Base-by-base conservation (phyloP, 2,113 vertebrate species). In the Mobula birostris region DNA sequence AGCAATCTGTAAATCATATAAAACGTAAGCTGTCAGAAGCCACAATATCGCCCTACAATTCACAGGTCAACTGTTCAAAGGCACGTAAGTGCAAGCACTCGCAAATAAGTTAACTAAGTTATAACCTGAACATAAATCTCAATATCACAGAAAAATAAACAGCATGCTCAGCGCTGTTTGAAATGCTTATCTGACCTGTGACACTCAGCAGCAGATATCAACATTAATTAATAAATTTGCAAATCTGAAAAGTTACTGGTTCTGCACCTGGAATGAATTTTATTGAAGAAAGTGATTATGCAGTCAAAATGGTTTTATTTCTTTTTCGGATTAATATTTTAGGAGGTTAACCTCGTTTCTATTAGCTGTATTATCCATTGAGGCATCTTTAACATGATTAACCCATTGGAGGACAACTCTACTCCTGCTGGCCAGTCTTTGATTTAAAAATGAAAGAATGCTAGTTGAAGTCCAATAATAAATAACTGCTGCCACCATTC, bases 1-100 rank as follows among this genome's bases (percentile, higher is more conserved):
- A 72, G 88, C 98, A 98, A 79, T 48, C 98, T 98, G 95, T 15
- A 70, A 94, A 95, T 90, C 29, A 94, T 70, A 56, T 87, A 11
- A 58, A 0, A 88, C 12, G 8, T 1, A 93, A 48, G 15, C 29
- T 68, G 8, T 32, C 68, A 72, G 70, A 74, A 93, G 7, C 27
- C 5, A 29, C 32, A 56, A 27, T 74, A 56, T 48, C 40, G 68
- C 9, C 0, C 15, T 74, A 36, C 68, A 5, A 56, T 76, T 74
- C 17, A 29, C 24, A 74, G 0, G 5, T 32, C 2, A 90, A n/a
- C 12, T 32, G 24, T 7, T 68, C 7, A 85, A 2, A 0, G 24
- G 27, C 48, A 48, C 3, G 48, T 48, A 58, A 61, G 58, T 61
- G 7, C 56, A 83, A 7, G 9, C 21, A 58, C 27, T 83, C 56